Evolutionary conservation across 2,797 vertebrate genomes (phyloP).

Genomic region (Scolopax rusticola): DNA sequence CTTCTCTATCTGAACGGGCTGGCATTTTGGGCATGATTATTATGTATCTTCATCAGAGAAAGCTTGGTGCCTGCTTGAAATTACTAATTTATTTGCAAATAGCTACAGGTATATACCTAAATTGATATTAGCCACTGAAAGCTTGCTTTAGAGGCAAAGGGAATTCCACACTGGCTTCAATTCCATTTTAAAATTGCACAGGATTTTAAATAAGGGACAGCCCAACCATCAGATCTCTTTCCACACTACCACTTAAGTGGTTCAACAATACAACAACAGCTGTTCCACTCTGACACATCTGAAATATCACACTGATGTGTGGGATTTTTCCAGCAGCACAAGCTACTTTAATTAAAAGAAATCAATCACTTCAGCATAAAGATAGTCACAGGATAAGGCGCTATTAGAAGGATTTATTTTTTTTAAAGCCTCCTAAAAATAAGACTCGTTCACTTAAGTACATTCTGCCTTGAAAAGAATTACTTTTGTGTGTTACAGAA

Average conservation of each 20-base stretch:
- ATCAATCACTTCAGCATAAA: background rate
- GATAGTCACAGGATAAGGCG: background rate
- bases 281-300: background rate
- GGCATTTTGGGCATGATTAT: background rate
- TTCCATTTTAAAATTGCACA: background rate
- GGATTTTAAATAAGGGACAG: background rate
- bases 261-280: background rate
- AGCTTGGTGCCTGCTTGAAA: background rate
- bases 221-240: background rate
- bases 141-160: background rate
- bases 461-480: background rate
- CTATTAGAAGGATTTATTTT: background rate
- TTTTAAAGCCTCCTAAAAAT: background rate
- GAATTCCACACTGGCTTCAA: background rate
- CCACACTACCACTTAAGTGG: background rate
- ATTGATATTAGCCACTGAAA: background rate
- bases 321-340: background rate
- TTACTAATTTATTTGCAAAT: background rate
- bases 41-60: background rate
- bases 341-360: background rate
- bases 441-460: background rate
- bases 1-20: background rate
- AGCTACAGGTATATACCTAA: background rate
- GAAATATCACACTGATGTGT: background rate
- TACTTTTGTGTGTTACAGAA: background rate